Conservation (phyloP, 2,888 invertebrate genomes). For the Micoletzkya japonica region DNA sequence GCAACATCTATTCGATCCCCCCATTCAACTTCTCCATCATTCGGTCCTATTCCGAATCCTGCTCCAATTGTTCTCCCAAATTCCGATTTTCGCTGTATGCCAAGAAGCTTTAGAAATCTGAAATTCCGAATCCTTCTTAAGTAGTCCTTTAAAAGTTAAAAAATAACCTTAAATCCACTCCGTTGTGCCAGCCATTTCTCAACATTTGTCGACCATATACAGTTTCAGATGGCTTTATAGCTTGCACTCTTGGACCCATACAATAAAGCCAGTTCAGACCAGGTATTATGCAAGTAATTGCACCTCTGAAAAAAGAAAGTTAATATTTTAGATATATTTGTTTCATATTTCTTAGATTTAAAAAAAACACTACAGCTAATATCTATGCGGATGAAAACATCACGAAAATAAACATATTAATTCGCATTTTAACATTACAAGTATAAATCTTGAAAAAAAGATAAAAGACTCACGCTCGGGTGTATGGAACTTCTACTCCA, state of each 20-base stretch:
- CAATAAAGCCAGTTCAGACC: conserved; percentile 27
- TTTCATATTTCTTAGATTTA: too few species aligned
- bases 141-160: neutral
- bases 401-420: too few species aligned
- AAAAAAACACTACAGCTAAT: too few species aligned
- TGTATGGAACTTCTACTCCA: conserved; percentile 28
- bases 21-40: conserved; percentile 26
- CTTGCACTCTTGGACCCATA: conserved; percentile 27
- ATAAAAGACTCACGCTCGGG: conserved; percentile 3
- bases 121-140: neutral
- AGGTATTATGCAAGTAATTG: conserved; percentile 25
- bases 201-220: conserved; percentile 22
- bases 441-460: neutral
- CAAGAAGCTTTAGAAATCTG: conserved; percentile 24
- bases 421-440: neutral
- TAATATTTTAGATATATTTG: neutral
- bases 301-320: neutral
- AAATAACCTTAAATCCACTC: conserved; percentile 24
- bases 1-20: conserved; percentile 19
- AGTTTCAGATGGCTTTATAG: conserved; percentile 24
- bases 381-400: too few species aligned
- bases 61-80: conserved; percentile 28
- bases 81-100: conserved; percentile 20
- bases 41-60: conserved; percentile 4
- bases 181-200: conserved; percentile 26